Base-by-base conservation (phyloP, 2,888 invertebrate species). In the Leucophenga maculata region DNA sequence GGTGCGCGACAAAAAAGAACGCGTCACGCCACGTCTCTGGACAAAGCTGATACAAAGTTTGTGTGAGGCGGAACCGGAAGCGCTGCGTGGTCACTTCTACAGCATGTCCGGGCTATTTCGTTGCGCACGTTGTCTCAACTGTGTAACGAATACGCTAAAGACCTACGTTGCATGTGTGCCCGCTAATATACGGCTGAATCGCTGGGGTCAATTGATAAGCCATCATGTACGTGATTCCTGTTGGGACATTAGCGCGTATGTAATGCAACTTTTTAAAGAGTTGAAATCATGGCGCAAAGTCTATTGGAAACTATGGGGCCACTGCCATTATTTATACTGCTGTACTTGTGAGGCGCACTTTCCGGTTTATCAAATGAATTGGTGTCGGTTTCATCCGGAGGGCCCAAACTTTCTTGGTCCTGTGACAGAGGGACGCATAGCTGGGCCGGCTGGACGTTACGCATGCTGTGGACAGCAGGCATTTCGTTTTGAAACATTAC, bases 251-350 rank as follows among this genome's bases (percentile, higher is more conserved):
- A 95, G 94, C 84, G 93, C 94, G 68, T 95, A 95, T 86, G 92
- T 97, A 39, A 88, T 93, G 54, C 92, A 92, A 83, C 87, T 97
- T 72, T 94, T 94, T 83, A 92, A 92, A 18, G 93, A 95, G 83
- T 89, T 96, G 70, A 94, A 95, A 74, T 93, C 94, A 0, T 98
- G 98, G 98, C 91, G 96, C 0, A 93, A 93, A 83, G 96, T 97
- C 2, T 98, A 97, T 89, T 98, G 98, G 98, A 91, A 94, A 55
- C 89, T 97, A 60, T 97, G 97, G 97, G 96, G 96, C 0, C 94
- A 94, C 81, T 93, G 96, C 74, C 97, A 98, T 88, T 95, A 93
- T 88, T 90, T 97, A 26, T 92, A 92, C 71, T 98, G 98, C 84
- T 91, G 92, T 62, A 91, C 92, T 1, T 97, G 97, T 84, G 94